These are phyloP conservation scores for Pseudocheirus occidentalis DNA, from an alignment of 2,797 vertebrate species.

Conservation along the genomic window DNA sequence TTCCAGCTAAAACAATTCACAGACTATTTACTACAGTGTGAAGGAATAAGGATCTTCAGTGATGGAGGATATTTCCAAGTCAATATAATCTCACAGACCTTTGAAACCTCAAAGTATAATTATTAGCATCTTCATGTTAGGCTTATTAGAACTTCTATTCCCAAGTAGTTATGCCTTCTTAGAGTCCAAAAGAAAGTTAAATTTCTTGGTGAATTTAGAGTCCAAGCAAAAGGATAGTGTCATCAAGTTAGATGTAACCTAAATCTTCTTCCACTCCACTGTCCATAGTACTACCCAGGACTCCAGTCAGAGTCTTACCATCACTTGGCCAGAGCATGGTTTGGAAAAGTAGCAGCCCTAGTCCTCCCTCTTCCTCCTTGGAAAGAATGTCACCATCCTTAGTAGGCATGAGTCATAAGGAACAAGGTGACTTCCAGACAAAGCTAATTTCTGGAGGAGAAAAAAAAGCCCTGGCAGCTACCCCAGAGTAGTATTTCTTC, in stretches of 20 bases:
- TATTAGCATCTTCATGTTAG: not conserved
- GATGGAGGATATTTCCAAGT: not conserved
- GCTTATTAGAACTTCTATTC: not conserved
- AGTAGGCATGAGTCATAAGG: not conserved
- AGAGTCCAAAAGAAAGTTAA: not conserved
- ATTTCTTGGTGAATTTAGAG: not conserved
- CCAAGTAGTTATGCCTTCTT: not conserved
- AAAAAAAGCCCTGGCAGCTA: not conserved
- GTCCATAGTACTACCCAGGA: not conserved
- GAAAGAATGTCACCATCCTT: not conserved
- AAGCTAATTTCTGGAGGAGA: not conserved
- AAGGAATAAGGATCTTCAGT: not conserved
- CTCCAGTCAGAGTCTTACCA: not conserved
- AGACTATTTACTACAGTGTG: not conserved
- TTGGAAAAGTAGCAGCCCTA: not conserved
- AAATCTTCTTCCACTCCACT: not conserved
- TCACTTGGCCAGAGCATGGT: not conserved
- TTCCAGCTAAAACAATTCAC: not conserved
- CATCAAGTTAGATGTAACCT: not conserved
- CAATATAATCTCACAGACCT: not conserved
- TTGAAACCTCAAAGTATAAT: not conserved
- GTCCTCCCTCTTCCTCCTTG: not conserved
- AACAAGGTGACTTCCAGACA: not conserved
- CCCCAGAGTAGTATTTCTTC: not conserved
- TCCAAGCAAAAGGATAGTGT: not conserved